Evolutionary conservation across 2,797 vertebrate species (phyloP).

Genomic region (Etheostoma nigrum): DNA sequence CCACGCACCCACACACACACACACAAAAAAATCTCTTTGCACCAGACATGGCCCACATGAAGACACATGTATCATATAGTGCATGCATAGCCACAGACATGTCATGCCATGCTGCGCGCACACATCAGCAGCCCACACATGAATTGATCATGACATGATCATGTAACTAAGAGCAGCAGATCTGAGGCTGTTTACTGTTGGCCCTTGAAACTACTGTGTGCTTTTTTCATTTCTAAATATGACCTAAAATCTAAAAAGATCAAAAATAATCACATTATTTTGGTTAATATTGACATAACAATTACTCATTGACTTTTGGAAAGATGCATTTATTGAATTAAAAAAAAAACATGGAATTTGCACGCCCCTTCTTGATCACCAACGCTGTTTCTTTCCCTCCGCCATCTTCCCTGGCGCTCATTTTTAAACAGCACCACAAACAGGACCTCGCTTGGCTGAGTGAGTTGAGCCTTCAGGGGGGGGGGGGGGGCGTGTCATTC

Average conservation of each 20-base stretch:
- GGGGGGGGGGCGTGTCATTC: too few species aligned
- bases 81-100: slow-evolving; percentile 35
- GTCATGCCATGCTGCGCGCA: slow-evolving; percentile 29
- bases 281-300: too few species aligned
- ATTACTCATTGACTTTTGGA: too few species aligned
- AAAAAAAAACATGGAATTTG: too few species aligned
- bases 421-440: too few species aligned
- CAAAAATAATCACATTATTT: too few species aligned
- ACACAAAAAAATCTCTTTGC: slow-evolving; percentile 37
- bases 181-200: slow-evolving; percentile 10
- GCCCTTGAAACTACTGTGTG: neutral
- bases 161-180: slow-evolving; percentile 38
- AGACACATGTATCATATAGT: slow-evolving; percentile 48
- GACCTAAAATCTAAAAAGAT: neutral
- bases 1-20: slow-evolving; percentile 23
- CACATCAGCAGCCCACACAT: slow-evolving; percentile 64
- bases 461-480: too few species aligned
- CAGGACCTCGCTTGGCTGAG: too few species aligned
- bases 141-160: slow-evolving; percentile 21
- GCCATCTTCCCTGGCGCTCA: too few species aligned
- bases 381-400: too few species aligned
- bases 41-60: slow-evolving; percentile 69
- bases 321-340: too few species aligned
- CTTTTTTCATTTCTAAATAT: slow-evolving; percentile 7
- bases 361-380: too few species aligned